A percentile compares a stretch with the other conserved stretches of the same genome.
Evolutionary conservation across 2,888 invertebrate species (phyloP).

Genomic region (Galeruca laticollis): DNA sequence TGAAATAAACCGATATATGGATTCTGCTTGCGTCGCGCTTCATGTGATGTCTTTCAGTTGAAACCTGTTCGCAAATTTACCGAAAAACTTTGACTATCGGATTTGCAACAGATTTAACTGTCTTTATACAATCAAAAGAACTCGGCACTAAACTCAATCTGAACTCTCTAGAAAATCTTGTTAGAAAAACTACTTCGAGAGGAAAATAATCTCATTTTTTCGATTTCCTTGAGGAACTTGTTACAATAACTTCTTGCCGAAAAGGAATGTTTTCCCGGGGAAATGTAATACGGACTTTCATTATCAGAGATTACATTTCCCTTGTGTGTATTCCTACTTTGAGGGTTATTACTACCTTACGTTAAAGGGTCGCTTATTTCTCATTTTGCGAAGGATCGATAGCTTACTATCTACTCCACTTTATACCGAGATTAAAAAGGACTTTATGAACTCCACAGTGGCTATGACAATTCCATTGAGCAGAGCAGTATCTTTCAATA

Average conservation of each 20-base stretch:
- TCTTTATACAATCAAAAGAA: slow-evolving; percentile 37
- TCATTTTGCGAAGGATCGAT: slow-evolving; percentile 40
- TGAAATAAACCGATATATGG: too few relatives aligned
- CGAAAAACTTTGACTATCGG: slow-evolving; percentile 33
- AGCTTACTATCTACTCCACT: slow-evolving; percentile 23
- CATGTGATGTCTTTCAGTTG: background rate
- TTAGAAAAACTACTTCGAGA: slow-evolving; percentile 31
- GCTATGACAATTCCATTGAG: background rate
- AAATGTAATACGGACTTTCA: slow-evolving; percentile 43
- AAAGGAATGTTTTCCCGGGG: slow-evolving; percentile 37
- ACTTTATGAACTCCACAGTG: slow-evolving; percentile 13
- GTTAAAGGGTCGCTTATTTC: slow-evolving; percentile 36
- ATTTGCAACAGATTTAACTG: slow-evolving; percentile 37
- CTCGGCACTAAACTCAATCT: slow-evolving; percentile 37
- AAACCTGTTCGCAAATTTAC: slow-evolving; percentile 20
- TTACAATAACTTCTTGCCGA: slow-evolving; percentile 43
- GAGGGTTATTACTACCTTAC: slow-evolving; percentile 44
- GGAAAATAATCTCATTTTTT: slow-evolving; percentile 31
- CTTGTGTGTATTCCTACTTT: slow-evolving; percentile 40
- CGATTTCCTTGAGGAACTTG: slow-evolving; percentile 37
- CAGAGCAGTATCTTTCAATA: background rate
- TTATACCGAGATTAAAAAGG: slow-evolving; percentile 24
- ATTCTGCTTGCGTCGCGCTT: background rate
- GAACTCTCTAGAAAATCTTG: slow-evolving; percentile 32
- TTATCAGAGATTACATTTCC: slow-evolving; percentile 47